Base-by-base conservation (phyloP, 2,113 vertebrate genomes). In the Pungitius pungitius region DNA sequence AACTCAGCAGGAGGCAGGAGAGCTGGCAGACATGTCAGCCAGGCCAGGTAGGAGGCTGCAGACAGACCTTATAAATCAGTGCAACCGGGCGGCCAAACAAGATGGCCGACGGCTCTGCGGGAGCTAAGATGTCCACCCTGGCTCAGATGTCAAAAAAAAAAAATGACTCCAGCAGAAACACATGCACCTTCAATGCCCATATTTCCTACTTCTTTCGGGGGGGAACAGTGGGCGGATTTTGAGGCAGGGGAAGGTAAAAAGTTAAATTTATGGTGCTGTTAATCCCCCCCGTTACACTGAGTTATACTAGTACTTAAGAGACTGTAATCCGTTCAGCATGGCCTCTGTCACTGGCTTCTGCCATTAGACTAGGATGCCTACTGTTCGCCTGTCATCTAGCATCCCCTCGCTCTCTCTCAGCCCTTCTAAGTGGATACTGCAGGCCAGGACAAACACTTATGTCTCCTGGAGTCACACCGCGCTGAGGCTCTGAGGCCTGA, bases 261-360 rank as follows among this genome's bases (percentile, higher is more conserved):
- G 42, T 82, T 70, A 60, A 88, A 94, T 94, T 94, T 93, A 94
- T 90, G 90, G 85, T 61, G 88, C 88, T 64, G 90, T 91, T 93
- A 92, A 91, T 86, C 35, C 82, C 87, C 84, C 78, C 82, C 72
- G 80, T 85, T 87, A 90, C 91, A 83, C 81, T 77, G 84, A 91
- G 85, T 90, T 90, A 82, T 87, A 83, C 83, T 61, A 80, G 83
- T 63, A 69, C 85, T 87, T 86, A 83, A 89, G 86, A 85, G 69
- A 90, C 79, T 78, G 78, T 90, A 91, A 91, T 91, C 87, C 73
- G 80, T 90, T 89, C 90, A 92, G 86, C 68, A 90, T 87, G 90
- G 86, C 86, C 82, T 68, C 85, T 85, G 85, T 88, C 83, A 83
- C 81, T 89, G 27, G 85, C 84, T 85, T 88, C 82, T 83, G 84